These are phyloP conservation scores for Drosophila nigromelanica DNA, from an alignment of 1,140 invertebrate species.

Conservation along the genomic window DNA sequence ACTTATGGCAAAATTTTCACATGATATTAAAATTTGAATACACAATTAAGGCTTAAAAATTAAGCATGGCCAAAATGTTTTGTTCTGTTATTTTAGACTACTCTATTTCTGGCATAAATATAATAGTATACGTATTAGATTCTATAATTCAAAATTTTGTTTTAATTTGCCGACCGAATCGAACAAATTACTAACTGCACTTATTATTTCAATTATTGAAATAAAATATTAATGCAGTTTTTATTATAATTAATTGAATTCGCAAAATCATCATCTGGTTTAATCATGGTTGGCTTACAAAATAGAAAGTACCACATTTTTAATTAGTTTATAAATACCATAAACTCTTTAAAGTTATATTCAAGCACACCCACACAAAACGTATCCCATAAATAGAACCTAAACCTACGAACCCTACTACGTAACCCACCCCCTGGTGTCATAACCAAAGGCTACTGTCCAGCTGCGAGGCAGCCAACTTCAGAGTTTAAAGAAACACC, in stretches of 20 bases:
- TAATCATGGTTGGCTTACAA: neutral
- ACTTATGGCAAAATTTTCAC: no score
- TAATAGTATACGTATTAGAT: no score
- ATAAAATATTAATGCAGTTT: no score
- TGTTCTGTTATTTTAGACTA: no score
- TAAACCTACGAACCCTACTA: neutral
- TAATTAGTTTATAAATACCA: neutral
- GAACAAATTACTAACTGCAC: neutral
- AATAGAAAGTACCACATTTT: neutral
- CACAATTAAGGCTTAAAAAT: no score
- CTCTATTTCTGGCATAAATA: no score
- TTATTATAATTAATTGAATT: conserved; percentile 2
- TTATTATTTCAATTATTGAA: neutral
- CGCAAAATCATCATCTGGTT: neutral
- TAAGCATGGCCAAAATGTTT: no score
- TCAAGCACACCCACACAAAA: conserved; percentile 14
- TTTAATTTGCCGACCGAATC: neutral
- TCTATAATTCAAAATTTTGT: no score
- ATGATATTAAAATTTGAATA: no score
- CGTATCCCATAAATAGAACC: conserved; percentile 25
- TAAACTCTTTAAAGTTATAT: conserved; percentile 13
- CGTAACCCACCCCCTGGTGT: neutral
- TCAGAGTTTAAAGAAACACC: conserved; percentile 20
- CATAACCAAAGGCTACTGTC: neutral
- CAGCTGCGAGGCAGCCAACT: neutral